These are phyloP conservation scores for Cephus pygmeus DNA, from an alignment of 2,888 invertebrate genomes.

Conservation along the genomic window DNA sequence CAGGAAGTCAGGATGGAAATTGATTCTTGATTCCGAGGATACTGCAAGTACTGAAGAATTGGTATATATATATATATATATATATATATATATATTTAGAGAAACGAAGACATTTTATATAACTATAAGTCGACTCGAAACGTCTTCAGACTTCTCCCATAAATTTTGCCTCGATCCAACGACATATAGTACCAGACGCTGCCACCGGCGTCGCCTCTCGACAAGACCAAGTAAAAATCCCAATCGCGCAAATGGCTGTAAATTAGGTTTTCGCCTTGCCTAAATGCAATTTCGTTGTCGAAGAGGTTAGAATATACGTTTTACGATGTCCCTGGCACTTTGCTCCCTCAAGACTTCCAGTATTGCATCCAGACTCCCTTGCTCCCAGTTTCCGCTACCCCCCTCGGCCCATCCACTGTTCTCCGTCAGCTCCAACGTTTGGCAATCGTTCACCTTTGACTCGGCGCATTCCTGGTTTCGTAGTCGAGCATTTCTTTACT, in stretches of 20 bases:
- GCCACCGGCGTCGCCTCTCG: background rate
- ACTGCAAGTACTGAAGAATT: background rate
- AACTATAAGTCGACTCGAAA: background rate
- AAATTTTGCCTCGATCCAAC: background rate
- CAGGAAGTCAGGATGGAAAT: conserved; percentile 6
- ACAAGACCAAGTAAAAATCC: conserved; percentile 8
- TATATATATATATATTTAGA: background rate
- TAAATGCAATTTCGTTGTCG: conserved; percentile 8
- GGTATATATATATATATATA: background rate
- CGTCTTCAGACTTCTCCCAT: background rate
- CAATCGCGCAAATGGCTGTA: conserved; percentile 23
- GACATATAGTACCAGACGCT: background rate
- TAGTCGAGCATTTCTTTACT: background rate
- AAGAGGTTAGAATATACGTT: conserved; percentile 16
- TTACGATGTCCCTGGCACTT: conserved; percentile 7
- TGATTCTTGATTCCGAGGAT: background rate
- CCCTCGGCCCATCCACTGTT: background rate
- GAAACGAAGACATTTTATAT: background rate
- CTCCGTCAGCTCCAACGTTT: background rate
- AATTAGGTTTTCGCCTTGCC: conserved; percentile 16
- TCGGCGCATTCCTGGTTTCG: background rate
- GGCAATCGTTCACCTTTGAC: background rate
- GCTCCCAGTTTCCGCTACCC: background rate
- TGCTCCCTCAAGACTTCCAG: background rate
- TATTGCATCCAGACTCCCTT: background rate